phyloP scores from a whole-genome alignment of 2,113 vertebrate species.

The Hypanus sabinus region DNA sequence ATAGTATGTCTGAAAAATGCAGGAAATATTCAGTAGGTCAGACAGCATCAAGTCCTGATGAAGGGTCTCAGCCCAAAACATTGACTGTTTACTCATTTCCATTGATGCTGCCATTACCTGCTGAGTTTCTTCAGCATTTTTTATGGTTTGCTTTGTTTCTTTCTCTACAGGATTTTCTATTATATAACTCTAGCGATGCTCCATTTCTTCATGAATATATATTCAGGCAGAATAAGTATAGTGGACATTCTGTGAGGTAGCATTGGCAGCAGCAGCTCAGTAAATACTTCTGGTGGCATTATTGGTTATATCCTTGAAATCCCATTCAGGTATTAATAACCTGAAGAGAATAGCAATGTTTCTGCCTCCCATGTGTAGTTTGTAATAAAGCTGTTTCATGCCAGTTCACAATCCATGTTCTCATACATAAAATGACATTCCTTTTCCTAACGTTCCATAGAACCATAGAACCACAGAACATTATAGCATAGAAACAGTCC shows the following conservation, averaged over 20 bases:
- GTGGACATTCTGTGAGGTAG: background rate
- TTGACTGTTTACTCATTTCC: too few species aligned
- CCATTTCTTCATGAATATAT: background rate
- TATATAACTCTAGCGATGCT: background rate
- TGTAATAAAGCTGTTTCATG: background rate
- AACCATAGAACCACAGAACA: too few species aligned
- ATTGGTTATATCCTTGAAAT: background rate
- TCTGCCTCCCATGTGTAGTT: background rate
- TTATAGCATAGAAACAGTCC: too few species aligned
- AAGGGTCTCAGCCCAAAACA: too few species aligned
- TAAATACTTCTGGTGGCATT: background rate
- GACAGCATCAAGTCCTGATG: too few species aligned
- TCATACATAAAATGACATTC: background rate
- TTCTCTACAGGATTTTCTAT: background rate
- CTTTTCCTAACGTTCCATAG: background rate
- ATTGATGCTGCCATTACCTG: too few species aligned
- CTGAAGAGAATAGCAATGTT: background rate
- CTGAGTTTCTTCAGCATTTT: too few species aligned
- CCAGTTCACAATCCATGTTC: background rate
- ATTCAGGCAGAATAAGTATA: background rate
- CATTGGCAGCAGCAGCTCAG: background rate
- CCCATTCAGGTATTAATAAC: background rate
- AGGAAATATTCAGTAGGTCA: too few species aligned
- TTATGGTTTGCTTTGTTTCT: too few species aligned
- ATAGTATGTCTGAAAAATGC: too few species aligned